Evolutionary conservation across 2,113 vertebrate species (phyloP).

Genomic region (Labrus mixtus): DNA sequence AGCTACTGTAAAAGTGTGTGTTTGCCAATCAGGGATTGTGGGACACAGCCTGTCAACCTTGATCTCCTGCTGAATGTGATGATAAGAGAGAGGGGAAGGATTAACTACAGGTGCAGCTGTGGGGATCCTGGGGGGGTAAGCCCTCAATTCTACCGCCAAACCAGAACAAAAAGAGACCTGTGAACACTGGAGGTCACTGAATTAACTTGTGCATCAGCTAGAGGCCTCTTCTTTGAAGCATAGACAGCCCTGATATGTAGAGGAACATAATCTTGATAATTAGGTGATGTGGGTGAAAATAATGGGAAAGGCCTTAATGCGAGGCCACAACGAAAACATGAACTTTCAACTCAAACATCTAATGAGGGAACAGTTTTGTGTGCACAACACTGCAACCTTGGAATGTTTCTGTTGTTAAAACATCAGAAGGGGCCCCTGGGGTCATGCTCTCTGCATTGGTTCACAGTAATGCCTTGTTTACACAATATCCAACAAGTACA

Average conservation of each 20-base stretch:
- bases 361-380: conserved; percentile 63
- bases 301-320: conserved; percentile 33
- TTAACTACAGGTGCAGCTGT: conserved; percentile 64
- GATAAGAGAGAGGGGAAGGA: conserved; percentile 43
- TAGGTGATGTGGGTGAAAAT: conserved; percentile 62
- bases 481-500: conserved; percentile 39
- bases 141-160: conserved; percentile 21
- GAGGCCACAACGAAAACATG: conserved; percentile 49
- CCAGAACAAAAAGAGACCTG: conserved; percentile 23
- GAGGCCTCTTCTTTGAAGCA: conserved; percentile 47
- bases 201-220: conserved; percentile 27
- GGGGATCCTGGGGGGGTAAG: conserved; percentile 15
- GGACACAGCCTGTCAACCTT: conserved; percentile 46
- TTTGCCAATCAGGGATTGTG: conserved; percentile 11
- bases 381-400: conserved; percentile 48
- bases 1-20: conserved; percentile 23
- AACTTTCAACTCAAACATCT: conserved; percentile 72
- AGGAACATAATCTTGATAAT: conserved; percentile 70
- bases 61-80: conserved; percentile 47
- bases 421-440: conserved; percentile 15
- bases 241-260: conserved; percentile 23
- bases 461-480: conserved; percentile 52
- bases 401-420: conserved; percentile 52
- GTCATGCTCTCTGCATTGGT: conserved; percentile 42
- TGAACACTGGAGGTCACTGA: conserved; percentile 37